Conservation (phyloP, 2,797 vertebrate genomes). For the Numenius phaeopus region DNA sequence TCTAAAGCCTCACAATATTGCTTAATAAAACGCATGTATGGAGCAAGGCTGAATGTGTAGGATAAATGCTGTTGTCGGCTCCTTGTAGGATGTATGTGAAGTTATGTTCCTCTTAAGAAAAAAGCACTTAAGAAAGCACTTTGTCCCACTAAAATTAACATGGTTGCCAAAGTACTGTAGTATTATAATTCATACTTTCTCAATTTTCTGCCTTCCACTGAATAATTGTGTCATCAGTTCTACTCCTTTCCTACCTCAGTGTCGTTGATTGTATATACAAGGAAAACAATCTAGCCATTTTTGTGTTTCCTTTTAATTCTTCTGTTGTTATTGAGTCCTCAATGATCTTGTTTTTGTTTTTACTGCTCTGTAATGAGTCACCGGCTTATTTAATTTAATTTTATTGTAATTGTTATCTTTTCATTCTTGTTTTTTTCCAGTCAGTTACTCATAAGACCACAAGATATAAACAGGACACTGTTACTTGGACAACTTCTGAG, state of each 20-base stretch:
- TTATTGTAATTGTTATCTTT: slow-evolving; percentile 83
- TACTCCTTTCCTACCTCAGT: neutral
- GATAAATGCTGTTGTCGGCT: neutral
- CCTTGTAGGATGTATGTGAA: neutral
- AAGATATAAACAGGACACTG: slow-evolving; percentile 82
- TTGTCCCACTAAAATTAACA: neutral
- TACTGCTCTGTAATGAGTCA: slow-evolving; percentile 81
- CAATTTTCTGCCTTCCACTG: neutral
- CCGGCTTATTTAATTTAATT: slow-evolving; percentile 80
- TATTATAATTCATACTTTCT: neutral
- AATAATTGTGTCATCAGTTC: neutral
- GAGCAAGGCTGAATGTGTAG: neutral
- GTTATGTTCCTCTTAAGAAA: neutral
- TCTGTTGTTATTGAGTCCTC: slow-evolving; percentile 47
- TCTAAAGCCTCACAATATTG: neutral
- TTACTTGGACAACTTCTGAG: slow-evolving; percentile 70
- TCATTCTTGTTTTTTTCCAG: slow-evolving; percentile 82
- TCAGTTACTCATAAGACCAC: slow-evolving; percentile 83
- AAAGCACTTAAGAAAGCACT: neutral
- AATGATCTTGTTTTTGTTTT: slow-evolving; percentile 80
- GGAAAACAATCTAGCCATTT: neutral
- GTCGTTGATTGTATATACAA: neutral
- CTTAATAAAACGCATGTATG: neutral
- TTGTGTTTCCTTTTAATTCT: slow-evolving; percentile 37
- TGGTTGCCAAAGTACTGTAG: neutral